phyloP scores from a whole-genome alignment of 2,113 vertebrate species.

The Plecotus auritus region DNA sequence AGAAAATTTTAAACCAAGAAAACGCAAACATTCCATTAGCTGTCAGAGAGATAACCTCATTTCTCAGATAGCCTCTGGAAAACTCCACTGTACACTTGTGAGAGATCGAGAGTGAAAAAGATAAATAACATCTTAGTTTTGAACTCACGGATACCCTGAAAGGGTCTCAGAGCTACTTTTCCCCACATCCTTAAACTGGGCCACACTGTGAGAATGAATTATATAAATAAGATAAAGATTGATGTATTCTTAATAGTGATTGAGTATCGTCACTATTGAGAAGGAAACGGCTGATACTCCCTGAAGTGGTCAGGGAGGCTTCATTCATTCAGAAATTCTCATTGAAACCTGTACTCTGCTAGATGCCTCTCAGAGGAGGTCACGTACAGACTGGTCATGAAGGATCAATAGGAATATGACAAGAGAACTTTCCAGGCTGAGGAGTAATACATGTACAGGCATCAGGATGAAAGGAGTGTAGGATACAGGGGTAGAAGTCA shows the following conservation, averaged over 20 bases:
- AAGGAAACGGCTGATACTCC: background rate
- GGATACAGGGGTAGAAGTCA: background rate
- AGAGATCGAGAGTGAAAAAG: background rate
- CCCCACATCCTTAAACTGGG: background rate
- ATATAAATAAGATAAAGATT: background rate
- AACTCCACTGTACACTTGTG: background rate
- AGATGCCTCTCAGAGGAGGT: background rate
- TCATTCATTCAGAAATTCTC: background rate
- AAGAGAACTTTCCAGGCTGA: background rate
- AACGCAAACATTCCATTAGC: background rate
- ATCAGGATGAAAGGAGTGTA: background rate
- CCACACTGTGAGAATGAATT: background rate
- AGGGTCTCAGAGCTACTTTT: background rate
- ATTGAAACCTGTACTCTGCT: too few relatives aligned
- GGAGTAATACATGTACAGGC: background rate
- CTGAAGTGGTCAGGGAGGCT: background rate
- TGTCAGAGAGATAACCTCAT: background rate
- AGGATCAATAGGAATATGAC: background rate
- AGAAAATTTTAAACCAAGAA: background rate
- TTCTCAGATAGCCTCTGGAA: background rate
- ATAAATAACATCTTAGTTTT: background rate
- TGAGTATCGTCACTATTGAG: background rate
- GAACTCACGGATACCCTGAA: background rate
- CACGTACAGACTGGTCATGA: background rate
- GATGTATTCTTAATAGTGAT: background rate